Base-by-base conservation (phyloP, 2,888 invertebrate genomes). In the Brachyptera risi region DNA sequence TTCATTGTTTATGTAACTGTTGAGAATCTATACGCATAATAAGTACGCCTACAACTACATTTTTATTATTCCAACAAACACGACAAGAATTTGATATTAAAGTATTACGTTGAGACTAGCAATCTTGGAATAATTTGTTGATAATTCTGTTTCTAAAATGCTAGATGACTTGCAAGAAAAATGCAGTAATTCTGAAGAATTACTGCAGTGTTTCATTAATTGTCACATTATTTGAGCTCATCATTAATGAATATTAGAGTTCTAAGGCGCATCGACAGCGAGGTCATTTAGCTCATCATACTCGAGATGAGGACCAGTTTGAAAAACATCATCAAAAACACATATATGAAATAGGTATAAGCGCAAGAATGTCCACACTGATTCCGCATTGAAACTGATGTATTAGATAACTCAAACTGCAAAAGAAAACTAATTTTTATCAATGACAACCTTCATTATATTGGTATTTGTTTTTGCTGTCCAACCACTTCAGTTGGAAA, bases 161-260 rank as follows among this genome's bases (percentile, higher is more conserved):
- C n/a, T n/a, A n/a, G n/a, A n/a, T n/a, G n/a, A 24, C 24, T 24
- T 2, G 23, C 23, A 47, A 19, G 24, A 47, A 47, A 47, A 47
- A 47, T 47, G 47, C 47, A 23, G 47, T 11, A 17, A 47, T 3
- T 47, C 23, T n/a, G n/a, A n/a, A n/a, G n/a, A n/a, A n/a, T n/a
- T n/a, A 47, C 47, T 24, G n/a, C n/a, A n/a, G n/a, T 21, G 4
- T 3, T 44, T 7, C 19, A 11, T 2, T 15, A 38, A 3, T 17
- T 47, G 47, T 47, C 47, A 47, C 24, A 21, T 47, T n/a, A 47
- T 17, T n/a, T n/a, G n/a, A n/a, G n/a, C n/a, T n/a, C n/a, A n/a
- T n/a, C n/a, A n/a, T n/a, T n/a, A n/a, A n/a, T n/a, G n/a, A n/a
- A n/a, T n/a, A n/a, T n/a, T n/a, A n/a, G n/a, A n/a, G n/a, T n/a